Conservation (phyloP, 1,140 invertebrate species). For the Ditylenchus dipsaci region DNA sequence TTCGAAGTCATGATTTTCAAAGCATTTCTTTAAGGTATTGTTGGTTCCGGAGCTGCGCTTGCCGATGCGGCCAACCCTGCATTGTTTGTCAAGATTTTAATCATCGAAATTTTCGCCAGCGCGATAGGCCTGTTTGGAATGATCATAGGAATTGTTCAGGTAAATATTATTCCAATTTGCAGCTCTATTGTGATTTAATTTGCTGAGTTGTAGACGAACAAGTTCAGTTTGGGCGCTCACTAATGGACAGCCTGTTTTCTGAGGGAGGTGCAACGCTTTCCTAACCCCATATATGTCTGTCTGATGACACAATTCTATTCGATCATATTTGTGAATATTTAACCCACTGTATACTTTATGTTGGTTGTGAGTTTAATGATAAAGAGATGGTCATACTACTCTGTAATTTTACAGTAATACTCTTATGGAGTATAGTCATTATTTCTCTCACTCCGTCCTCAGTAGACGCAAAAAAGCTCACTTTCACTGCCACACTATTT, state of each 20-base stretch:
- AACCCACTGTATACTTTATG: not conserved
- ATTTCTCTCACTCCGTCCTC: too few relatives aligned
- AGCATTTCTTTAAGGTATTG: conserved; percentile 63
- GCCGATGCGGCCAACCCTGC: conserved; percentile 88
- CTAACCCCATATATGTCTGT: not conserved
- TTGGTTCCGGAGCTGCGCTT: conserved; percentile 87
- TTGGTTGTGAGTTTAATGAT: not conserved
- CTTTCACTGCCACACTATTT: too few relatives aligned
- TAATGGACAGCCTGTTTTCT: not conserved
- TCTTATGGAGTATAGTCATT: too few relatives aligned
- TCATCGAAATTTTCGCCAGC: conserved; percentile 95
- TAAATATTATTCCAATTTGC: conserved; percentile 5
- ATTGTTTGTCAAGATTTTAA: conserved; percentile 92
- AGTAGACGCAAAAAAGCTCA: too few relatives aligned
- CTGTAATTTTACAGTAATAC: too few relatives aligned
- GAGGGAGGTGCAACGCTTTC: not conserved
- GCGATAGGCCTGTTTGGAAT: conserved; percentile 95
- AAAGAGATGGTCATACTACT: too few relatives aligned
- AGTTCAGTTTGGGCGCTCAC: not conserved
- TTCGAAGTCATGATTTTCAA: not conserved
- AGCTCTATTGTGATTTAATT: too few relatives aligned
- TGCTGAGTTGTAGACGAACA: not conserved
- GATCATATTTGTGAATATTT: not conserved
- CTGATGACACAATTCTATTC: not conserved
- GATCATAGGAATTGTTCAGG: conserved; percentile 91